phyloP scores from a whole-genome alignment of 2,113 vertebrate genomes.

The Microtus montanus region DNA sequence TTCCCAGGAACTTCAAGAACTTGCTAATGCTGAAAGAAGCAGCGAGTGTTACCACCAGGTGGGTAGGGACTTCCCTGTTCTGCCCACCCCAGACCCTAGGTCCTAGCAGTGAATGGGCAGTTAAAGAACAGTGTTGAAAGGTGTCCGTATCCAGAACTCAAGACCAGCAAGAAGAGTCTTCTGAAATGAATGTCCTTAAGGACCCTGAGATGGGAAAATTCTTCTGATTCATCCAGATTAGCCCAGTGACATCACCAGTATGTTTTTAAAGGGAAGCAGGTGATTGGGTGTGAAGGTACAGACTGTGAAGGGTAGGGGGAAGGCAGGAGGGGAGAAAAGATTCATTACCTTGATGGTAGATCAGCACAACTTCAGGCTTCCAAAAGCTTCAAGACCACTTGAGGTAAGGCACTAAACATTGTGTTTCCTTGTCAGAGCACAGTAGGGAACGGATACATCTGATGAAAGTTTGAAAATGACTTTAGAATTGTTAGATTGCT shows the following conservation, averaged over 20 bases:
- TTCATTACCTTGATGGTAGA: neutral
- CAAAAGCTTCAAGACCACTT: neutral
- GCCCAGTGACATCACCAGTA: neutral
- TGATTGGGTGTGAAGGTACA: neutral
- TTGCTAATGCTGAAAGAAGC: conserved; percentile 90
- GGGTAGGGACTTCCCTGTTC: neutral
- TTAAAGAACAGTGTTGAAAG: neutral
- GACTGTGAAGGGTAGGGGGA: neutral
- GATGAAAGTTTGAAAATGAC: conserved; percentile 22
- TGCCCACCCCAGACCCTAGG: neutral
- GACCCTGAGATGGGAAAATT: neutral
- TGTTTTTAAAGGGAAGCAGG: neutral
- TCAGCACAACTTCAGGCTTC: neutral
- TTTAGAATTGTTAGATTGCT: conserved; percentile 35
- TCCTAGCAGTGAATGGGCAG: neutral
- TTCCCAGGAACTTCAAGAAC: conserved; percentile 96
- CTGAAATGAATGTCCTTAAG: neutral
- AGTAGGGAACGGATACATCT: neutral
- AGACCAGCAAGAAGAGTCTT: neutral
- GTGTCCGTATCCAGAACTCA: neutral
- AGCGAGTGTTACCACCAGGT: conserved; percentile 95
- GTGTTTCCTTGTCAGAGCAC: neutral
- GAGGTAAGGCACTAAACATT: neutral
- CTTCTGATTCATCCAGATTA: neutral
- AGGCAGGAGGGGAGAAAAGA: too few species aligned